A percentile compares a stretch with the other conserved stretches of the same genome.
phyloP scores from a whole-genome alignment of 2,797 vertebrate species.

The Brachymystax lenok region DNA sequence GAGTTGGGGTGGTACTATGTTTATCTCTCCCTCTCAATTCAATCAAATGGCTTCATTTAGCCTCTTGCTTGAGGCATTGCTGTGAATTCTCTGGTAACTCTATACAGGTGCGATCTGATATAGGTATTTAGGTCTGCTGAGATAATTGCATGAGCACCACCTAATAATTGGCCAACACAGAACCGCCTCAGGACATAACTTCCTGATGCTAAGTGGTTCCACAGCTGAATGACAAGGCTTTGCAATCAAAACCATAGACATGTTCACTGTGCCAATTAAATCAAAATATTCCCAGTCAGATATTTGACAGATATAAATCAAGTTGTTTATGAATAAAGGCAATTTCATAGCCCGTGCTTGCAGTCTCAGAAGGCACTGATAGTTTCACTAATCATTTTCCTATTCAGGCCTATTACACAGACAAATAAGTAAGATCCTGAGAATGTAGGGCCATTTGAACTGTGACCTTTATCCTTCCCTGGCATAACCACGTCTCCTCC shows the following conservation, averaged over 20 bases:
- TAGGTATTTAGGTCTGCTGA: neutral
- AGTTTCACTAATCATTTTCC: too few relatives aligned
- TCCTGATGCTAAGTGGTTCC: neutral
- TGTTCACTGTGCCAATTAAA: neutral
- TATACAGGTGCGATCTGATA: neutral
- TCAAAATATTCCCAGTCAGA: neutral
- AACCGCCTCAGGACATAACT: neutral
- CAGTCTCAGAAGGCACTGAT: too few relatives aligned
- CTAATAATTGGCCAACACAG: neutral
- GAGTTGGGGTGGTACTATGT: neutral
- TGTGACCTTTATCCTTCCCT: neutral
- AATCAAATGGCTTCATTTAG: neutral
- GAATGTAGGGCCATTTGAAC: neutral
- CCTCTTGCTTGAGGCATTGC: neutral
- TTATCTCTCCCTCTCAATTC: neutral
- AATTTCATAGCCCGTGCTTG: too few relatives aligned
- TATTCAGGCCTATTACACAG: too few relatives aligned
- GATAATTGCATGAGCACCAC: neutral
- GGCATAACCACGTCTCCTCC: neutral
- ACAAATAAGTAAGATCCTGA: neutral
- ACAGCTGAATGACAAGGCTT: neutral
- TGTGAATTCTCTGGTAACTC: neutral
- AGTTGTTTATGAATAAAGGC: neutral
- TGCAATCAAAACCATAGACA: neutral
- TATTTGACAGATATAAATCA: neutral